These are phyloP conservation scores for Carapus acus DNA, from an alignment of 2,797 vertebrate species.

Conservation along the genomic window DNA sequence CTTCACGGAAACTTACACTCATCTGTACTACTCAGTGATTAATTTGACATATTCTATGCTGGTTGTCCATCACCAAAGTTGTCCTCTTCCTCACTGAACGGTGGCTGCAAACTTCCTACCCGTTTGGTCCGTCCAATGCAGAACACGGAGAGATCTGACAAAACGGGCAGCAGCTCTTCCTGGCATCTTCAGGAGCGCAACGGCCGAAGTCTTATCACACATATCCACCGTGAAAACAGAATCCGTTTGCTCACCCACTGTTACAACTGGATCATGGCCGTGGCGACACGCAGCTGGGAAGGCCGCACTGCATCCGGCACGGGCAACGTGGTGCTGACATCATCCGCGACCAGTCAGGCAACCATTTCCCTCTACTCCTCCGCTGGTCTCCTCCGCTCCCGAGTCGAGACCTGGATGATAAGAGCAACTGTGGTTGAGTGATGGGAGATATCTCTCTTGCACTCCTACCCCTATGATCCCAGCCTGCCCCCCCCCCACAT, in stretches of 20 bases:
- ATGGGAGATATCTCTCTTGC: background rate
- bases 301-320: slow-evolving; percentile 52
- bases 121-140: too few relatives aligned
- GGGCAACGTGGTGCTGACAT: slow-evolving; percentile 36
- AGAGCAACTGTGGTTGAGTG: slow-evolving; percentile 9
- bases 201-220: too few relatives aligned
- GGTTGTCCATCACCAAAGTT: too few relatives aligned
- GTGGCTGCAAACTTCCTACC: too few relatives aligned
- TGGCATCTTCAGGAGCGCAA: too few relatives aligned
- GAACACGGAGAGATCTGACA: too few relatives aligned
- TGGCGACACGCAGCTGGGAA: slow-evolving; percentile 56
- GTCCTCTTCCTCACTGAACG: too few relatives aligned
- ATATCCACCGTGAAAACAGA: slow-evolving; percentile 6
- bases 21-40: too few relatives aligned
- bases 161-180: too few relatives aligned
- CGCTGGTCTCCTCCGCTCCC: slow-evolving; percentile 17
- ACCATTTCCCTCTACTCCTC: slow-evolving; percentile 26
- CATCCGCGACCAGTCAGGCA: slow-evolving; percentile 47
- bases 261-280: slow-evolving; percentile 68
- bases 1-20: too few relatives aligned
- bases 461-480: slow-evolving; percentile 13
- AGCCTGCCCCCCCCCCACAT: slow-evolving; percentile 1
- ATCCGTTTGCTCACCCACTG: slow-evolving; percentile 65
- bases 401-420: slow-evolving; percentile 40
- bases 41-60: too few relatives aligned